Evolutionary conservation across 2,888 invertebrate species (phyloP).

Genomic region (Lithophane leautieri): DNA sequence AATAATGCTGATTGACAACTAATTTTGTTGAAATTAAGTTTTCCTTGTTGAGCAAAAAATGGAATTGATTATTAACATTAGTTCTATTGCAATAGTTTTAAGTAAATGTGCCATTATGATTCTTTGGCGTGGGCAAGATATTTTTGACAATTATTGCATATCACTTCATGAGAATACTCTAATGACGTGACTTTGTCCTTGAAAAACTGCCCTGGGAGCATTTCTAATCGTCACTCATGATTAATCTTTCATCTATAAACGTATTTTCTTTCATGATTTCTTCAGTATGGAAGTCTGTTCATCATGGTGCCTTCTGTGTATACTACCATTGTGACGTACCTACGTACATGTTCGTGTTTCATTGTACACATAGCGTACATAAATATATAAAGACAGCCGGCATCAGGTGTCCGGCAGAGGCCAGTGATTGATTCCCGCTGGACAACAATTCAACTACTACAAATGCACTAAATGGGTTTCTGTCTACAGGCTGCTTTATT

Average conservation of each 20-base stretch:
- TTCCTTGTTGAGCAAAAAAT: not conserved
- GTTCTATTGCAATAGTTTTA: not conserved
- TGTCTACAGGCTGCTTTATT: constrained; percentile 73
- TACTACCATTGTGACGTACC: too few relatives aligned
- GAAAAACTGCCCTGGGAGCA: not conserved
- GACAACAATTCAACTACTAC: constrained; percentile 71
- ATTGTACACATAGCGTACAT: constrained; percentile 6
- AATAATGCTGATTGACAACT: too few relatives aligned
- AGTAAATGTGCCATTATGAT: not conserved
- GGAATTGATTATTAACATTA: not conserved
- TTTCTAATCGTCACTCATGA: not conserved
- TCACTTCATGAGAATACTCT: not conserved
- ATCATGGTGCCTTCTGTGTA: not conserved
- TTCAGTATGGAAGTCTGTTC: not conserved
- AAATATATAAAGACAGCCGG: constrained; percentile 68
- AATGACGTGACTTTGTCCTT: not conserved
- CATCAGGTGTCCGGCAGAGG: constrained; percentile 81
- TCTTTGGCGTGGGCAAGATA: too few relatives aligned
- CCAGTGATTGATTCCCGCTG: constrained; percentile 84
- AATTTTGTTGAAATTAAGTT: not conserved
- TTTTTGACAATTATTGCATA: too few relatives aligned
- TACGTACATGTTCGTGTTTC: not conserved
- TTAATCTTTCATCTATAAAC: not conserved
- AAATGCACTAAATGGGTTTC: constrained; percentile 72
- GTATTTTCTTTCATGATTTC: not conserved